Evolutionary conservation across 2,888 invertebrate species (phyloP).

Genomic region (Morpho achilles): DNA sequence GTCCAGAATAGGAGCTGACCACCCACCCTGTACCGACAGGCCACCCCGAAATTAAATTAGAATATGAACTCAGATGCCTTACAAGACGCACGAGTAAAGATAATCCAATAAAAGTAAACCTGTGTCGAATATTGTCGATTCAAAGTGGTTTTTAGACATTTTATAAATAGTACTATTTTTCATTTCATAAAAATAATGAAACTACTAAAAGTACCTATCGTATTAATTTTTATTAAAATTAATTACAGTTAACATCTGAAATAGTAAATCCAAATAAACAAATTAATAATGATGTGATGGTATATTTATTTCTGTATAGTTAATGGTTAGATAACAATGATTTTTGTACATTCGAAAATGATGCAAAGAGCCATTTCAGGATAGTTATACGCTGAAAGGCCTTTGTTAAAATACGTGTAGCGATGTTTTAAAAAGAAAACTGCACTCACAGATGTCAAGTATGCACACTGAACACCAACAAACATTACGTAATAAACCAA

Average conservation of each 20-base stretch:
- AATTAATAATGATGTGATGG: conserved; percentile 23
- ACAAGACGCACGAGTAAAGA: too few relatives aligned
- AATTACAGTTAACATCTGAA: too few relatives aligned
- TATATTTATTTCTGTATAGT: conserved; percentile 43
- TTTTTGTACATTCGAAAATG: conserved; percentile 19
- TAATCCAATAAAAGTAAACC: too few relatives aligned
- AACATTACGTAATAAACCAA: conserved; percentile 54
- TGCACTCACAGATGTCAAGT: conserved; percentile 30
- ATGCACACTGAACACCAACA: conserved; percentile 77
- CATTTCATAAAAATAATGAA: too few relatives aligned
- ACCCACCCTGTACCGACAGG: too few relatives aligned
- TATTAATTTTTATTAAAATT: too few relatives aligned
- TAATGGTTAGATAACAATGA: conserved; percentile 46
- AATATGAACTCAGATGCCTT: too few relatives aligned
- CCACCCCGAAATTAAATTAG: background rate
- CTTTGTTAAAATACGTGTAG: conserved; percentile 8
- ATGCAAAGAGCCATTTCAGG: conserved; percentile 12
- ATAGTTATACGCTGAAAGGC: conserved; percentile 7
- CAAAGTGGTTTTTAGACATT: too few relatives aligned
- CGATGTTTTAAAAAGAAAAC: conserved; percentile 14
- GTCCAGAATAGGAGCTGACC: too few relatives aligned
- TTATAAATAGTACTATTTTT: too few relatives aligned
- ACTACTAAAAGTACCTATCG: too few relatives aligned
- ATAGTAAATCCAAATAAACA: background rate
- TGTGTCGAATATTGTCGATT: too few relatives aligned